phyloP scores from a whole-genome alignment of 2,797 vertebrate genomes.

The Schizothorax lantsangensis region DNA sequence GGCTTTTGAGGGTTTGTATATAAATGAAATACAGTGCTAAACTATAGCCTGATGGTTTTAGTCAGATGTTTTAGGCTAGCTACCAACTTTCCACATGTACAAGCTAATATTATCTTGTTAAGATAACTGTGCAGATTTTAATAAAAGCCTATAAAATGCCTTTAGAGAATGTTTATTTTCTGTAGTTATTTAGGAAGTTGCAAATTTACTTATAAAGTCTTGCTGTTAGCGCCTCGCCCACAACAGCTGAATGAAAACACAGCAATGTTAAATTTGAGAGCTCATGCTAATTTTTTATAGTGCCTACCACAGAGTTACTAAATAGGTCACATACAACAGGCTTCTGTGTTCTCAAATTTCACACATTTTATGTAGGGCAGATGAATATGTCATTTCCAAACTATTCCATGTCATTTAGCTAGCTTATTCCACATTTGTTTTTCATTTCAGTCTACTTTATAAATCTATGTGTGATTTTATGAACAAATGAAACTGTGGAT shows the following conservation, averaged over 20 bases:
- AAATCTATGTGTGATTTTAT: conserved; percentile 2
- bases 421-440: conserved; percentile 2
- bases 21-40: conserved; percentile 11
- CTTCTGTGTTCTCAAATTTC: conserved; percentile 3
- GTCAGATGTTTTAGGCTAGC: not conserved
- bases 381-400: not conserved
- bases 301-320: conserved; percentile 6
- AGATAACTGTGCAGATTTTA: not conserved
- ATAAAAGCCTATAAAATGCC: not conserved
- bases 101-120: conserved; percentile 12
- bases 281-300: conserved; percentile 8
- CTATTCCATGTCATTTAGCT: not conserved
- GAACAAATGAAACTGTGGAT: conserved; percentile 13
- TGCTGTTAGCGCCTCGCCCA: not conserved
- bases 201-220: not conserved
- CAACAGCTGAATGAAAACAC: not conserved
- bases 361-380: conserved; percentile 12
- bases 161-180: conserved; percentile 3
- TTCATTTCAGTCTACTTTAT: not conserved
- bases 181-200: conserved; percentile 2
- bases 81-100: not conserved
- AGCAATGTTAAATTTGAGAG: conserved; percentile 5
- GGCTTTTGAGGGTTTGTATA: not conserved
- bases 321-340: not conserved
- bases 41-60: not conserved